Conservation (phyloP, 2,888 invertebrate species). For the Drosophila eohydei region DNA sequence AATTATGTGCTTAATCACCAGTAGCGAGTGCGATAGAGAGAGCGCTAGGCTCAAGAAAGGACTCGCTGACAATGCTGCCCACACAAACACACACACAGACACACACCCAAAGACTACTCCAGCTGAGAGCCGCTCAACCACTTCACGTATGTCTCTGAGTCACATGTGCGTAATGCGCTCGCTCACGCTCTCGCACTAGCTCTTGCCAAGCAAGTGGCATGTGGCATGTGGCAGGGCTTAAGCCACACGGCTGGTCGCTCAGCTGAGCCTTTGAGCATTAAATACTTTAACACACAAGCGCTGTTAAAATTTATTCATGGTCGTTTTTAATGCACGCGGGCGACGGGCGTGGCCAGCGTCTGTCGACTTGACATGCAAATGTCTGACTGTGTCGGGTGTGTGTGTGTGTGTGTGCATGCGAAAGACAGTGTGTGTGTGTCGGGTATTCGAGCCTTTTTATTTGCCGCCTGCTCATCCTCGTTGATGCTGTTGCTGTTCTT, state of each 20-base stretch:
- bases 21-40: constrained; percentile 20
- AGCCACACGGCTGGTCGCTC: constrained; percentile 74
- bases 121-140: constrained; percentile 41
- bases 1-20: constrained; percentile 83
- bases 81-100: constrained; percentile 13
- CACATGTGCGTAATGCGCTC: constrained; percentile 48
- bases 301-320: constrained; percentile 77
- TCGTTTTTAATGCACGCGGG: constrained; percentile 71
- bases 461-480: constrained; percentile 15
- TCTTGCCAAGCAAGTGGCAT: constrained; percentile 28
- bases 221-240: constrained; percentile 73
- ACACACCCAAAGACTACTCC: not conserved
- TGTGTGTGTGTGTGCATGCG: constrained; percentile 2
- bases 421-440: constrained; percentile 22
- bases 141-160: constrained; percentile 43
- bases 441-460: constrained; percentile 59
- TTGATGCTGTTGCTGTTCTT: constrained; percentile 23
- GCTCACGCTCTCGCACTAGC: constrained; percentile 3
- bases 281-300: constrained; percentile 80
- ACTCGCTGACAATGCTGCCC: constrained; percentile 59
- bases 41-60: constrained; percentile 23
- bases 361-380: constrained; percentile 74
- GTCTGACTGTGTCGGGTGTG: constrained; percentile 34
- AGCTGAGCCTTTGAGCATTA: constrained; percentile 77
- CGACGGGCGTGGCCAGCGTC: constrained; percentile 42